Evolutionary conservation across 2,797 vertebrate genomes (phyloP), one percentile per base, ranked within the genome.

Genomic region (Steatocranus sp.): DNA sequence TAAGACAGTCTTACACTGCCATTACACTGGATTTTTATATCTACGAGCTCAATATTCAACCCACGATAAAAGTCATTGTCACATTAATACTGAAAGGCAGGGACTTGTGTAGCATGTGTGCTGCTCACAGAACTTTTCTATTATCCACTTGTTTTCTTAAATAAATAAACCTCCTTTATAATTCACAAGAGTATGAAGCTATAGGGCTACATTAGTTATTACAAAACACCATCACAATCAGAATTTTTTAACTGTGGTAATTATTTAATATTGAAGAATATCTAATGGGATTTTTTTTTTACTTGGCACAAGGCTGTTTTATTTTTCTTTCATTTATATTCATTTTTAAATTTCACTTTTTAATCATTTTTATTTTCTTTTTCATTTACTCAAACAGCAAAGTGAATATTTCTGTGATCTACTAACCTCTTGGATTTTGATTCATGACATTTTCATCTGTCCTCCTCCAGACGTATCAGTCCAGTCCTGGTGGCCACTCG

Each of bases 401-500:
- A 54, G 38, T 51, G 15, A 48, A 58, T 38, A 11, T n/a, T n/a
- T 48, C 11, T 58, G 1, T 48, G 43, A 53, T 20, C 43, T 49
- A 36, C 36, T 73, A 18, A 51, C 11, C 12, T 51, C 56, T 12
- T 30, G 23, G 38, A 11, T n/a, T 76, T 48, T 8, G 30, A 9
- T 73, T 78, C 2, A 15, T 36, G 14, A 17, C 12, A 43, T 41
- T 74, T 20, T 79, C n/a, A 34, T 78, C 10, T 83, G 8, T 89
- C 74, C 51, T 80, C 80, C 76, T 75, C 9, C 95, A 99, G 99
- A 97, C 97, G 89, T 98, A 98, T 96, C 98, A 99, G 96, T 98
- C 98, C 97, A 99, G 99, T 93, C 98, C 98, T 94, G 97, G 98
- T 80, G 98, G 98, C 93, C 98, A 98, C 94, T 99, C 98, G 1